A percentile compares a stretch with the other conserved stretches of the same genome.
These are phyloP conservation scores for Aphidius gifuensis DNA, from an alignment of 1,140 invertebrate genomes.

Conservation along the genomic window DNA sequence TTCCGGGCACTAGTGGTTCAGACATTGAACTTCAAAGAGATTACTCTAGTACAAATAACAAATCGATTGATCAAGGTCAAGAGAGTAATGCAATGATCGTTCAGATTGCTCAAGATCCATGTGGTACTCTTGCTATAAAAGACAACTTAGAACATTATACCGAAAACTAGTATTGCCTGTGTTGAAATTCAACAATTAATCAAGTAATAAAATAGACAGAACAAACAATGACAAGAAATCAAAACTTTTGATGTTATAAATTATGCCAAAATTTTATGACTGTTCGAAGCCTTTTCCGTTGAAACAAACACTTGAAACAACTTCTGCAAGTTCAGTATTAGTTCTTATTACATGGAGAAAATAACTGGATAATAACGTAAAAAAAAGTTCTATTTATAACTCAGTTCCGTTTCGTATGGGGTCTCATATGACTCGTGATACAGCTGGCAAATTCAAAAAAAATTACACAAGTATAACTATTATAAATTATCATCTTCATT, in stretches of 20 bases:
- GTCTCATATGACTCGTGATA: no score
- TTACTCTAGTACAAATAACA: constrained; percentile 32
- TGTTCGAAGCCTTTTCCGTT: no score
- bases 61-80: constrained; percentile 31
- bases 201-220: constrained; percentile 16
- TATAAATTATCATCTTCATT: no score
- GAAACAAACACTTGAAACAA: no score
- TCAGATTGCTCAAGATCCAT: constrained; percentile 40
- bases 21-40: constrained; percentile 50
- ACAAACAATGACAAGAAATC: constrained; percentile 4
- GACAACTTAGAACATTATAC: constrained; percentile 52
- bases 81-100: constrained; percentile 23
- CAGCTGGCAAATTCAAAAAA: no score
- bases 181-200: constrained; percentile 19
- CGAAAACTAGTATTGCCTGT: constrained; percentile 25
- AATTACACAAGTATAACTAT: no score
- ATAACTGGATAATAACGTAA: no score
- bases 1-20: constrained; percentile 42
- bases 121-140: constrained; percentile 46
- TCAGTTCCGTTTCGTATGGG: no score
- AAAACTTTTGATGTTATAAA: neutral
- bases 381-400: no score
- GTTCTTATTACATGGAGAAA: no score
- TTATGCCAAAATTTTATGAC: neutral
- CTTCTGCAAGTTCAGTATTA: no score